Conservation (phyloP, 2,113 vertebrate genomes). For the Misgurnus mizolepis region DNA sequence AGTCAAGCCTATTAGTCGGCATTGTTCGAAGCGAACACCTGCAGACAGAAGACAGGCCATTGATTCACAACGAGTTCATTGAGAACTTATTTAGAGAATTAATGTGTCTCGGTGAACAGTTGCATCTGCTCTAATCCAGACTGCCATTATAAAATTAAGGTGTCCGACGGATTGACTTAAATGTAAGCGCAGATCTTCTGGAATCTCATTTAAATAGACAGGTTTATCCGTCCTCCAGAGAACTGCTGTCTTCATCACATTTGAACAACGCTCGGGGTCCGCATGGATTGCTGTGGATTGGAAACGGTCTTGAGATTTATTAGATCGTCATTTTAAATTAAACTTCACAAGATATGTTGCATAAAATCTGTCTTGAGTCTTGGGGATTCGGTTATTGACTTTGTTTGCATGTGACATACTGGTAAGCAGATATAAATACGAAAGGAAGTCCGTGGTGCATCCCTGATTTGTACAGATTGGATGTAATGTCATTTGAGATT, state of each 20-base stretch:
- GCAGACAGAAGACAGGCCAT: constrained; percentile 37
- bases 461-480: constrained; percentile 30
- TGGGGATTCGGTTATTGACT: constrained; percentile 22
- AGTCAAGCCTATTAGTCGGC: constrained; percentile 50
- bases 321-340: constrained; percentile 50
- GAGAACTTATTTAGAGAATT: constrained; percentile 58
- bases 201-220: constrained; percentile 53
- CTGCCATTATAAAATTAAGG: constrained; percentile 50
- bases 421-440: constrained; percentile 17
- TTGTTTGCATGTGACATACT: neutral
- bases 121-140: constrained; percentile 36
- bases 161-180: constrained; percentile 40
- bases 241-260: constrained; percentile 44
- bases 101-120: constrained; percentile 49
- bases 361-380: constrained; percentile 41
- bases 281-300: constrained; percentile 30
- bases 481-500: constrained; percentile 15
- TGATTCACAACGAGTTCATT: constrained; percentile 54
- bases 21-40: constrained; percentile 42
- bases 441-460: neutral
- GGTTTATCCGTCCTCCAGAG: constrained; percentile 41
- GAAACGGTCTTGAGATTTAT: constrained; percentile 48
- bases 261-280: constrained; percentile 41
- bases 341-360: constrained; percentile 36
- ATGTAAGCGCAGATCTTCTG: constrained; percentile 38